phyloP scores from a whole-genome alignment of 2,888 invertebrate genomes.

The Parascotia fuliginaria region DNA sequence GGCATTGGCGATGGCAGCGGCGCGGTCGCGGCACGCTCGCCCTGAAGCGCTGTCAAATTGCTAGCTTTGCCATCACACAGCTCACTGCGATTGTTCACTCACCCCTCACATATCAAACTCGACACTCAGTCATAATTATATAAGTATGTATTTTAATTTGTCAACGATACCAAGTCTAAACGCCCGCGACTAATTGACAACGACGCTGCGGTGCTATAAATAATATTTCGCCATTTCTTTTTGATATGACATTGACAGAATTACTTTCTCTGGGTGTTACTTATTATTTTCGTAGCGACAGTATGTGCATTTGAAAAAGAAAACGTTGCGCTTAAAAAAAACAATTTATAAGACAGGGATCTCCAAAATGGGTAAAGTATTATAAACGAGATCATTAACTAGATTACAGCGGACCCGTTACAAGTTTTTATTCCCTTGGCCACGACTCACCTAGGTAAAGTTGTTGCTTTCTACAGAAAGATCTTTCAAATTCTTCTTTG shows the following conservation, averaged over 20 bases:
- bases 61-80: conserved; percentile 51
- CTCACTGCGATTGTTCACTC: conserved; percentile 52
- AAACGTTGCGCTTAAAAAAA: too few relatives aligned
- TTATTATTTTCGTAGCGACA: too few relatives aligned
- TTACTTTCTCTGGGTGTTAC: too few relatives aligned
- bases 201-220: neutral
- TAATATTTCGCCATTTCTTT: too few relatives aligned
- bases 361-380: conserved; percentile 14
- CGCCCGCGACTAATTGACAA: neutral
- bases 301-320: too few relatives aligned
- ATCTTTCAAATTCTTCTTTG: conserved; percentile 6
- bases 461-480: conserved; percentile 31
- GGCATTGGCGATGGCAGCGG: conserved; percentile 38
- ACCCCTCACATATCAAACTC: conserved; percentile 26
- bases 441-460: conserved; percentile 20
- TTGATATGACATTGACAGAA: too few relatives aligned
- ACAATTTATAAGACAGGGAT: neutral
- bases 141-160: conserved; percentile 3
- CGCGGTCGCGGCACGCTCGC: conserved; percentile 37
- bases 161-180: neutral
- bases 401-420: conserved; percentile 30
- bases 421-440: conserved; percentile 44
- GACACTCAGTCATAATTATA: conserved; percentile 18
- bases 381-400: conserved; percentile 43
- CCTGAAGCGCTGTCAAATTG: conserved; percentile 69